These are phyloP conservation scores for Thryonomys swinderianus DNA, from an alignment of 2,113 vertebrate species.

Conservation along the genomic window DNA sequence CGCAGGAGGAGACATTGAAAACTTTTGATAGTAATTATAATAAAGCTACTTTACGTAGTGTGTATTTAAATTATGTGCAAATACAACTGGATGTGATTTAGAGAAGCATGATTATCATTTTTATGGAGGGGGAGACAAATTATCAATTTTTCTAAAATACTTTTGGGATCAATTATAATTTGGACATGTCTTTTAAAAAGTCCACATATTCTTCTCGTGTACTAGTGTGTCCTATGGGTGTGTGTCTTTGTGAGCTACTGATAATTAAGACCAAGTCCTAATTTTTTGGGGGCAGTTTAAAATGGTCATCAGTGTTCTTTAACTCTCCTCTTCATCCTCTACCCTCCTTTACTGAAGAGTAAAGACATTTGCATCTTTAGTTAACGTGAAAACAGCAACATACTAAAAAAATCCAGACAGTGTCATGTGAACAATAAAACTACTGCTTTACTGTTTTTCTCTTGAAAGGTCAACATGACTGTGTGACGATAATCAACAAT, in stretches of 20 bases:
- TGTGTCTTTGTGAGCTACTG: not conserved
- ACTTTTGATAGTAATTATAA: not conserved
- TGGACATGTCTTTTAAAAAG: not conserved
- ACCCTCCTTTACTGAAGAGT: not conserved
- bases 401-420: slow-evolving; percentile 9
- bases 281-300: not conserved
- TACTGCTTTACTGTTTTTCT: slow-evolving; percentile 56
- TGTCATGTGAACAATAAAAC: slow-evolving; percentile 46
- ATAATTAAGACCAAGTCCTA: not conserved
- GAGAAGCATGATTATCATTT: not conserved
- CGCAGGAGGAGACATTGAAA: not conserved
- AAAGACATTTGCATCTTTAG: not conserved
- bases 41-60: not conserved
- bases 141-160: slow-evolving; percentile 1
- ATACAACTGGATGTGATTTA: slow-evolving; percentile 1
- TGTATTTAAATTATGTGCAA: not conserved
- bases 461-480: slow-evolving; percentile 96
- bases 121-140: not conserved
- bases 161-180: not conserved
- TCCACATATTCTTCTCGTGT: not conserved
- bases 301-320: not conserved
- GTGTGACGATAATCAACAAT: slow-evolving; percentile 98
- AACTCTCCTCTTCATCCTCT: not conserved
- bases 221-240: not conserved
- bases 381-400: not conserved